Conservation (phyloP, 2,113 vertebrate species). For the Engraulis encrasicolus region DNA sequence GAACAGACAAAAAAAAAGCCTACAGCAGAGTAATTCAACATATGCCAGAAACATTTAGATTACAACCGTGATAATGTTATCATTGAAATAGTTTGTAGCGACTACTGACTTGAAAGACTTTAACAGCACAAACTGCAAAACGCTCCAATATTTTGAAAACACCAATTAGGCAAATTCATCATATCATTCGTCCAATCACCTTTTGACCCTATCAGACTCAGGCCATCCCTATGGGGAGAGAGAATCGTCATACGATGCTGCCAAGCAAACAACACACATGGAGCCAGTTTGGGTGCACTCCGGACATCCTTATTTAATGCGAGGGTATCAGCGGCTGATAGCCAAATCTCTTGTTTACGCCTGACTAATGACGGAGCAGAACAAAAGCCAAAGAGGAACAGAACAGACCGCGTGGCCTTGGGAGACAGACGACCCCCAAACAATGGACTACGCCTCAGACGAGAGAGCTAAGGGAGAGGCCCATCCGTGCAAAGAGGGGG, state of each 20-base stretch:
- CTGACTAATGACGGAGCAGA: conserved; percentile 24
- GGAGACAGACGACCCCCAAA: conserved; percentile 2
- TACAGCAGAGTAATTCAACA: too few species aligned
- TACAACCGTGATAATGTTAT: background rate
- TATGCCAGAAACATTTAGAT: too few species aligned
- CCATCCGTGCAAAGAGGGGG: background rate
- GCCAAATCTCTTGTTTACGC: conserved; percentile 30
- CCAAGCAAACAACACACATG: background rate
- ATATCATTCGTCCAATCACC: conserved; percentile 39
- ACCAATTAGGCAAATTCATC: background rate
- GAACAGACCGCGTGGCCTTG: background rate
- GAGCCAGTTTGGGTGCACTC: conserved; percentile 30
- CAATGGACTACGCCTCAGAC: background rate
- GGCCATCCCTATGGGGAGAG: background rate
- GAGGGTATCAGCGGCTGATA: conserved; percentile 14
- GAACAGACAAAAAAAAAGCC: background rate
- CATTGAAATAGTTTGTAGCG: background rate
- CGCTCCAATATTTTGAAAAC: background rate
- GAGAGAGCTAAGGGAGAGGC: background rate
- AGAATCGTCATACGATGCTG: background rate
- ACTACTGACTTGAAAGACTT: background rate
- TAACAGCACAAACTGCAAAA: background rate
- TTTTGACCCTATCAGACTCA: conserved; percentile 36
- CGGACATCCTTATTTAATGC: conserved; percentile 33
- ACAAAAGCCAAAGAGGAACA: conserved; percentile 24